Evolutionary conservation across 2,888 invertebrate genomes (phyloP).

Genomic region (Ctenicera cuprea): DNA sequence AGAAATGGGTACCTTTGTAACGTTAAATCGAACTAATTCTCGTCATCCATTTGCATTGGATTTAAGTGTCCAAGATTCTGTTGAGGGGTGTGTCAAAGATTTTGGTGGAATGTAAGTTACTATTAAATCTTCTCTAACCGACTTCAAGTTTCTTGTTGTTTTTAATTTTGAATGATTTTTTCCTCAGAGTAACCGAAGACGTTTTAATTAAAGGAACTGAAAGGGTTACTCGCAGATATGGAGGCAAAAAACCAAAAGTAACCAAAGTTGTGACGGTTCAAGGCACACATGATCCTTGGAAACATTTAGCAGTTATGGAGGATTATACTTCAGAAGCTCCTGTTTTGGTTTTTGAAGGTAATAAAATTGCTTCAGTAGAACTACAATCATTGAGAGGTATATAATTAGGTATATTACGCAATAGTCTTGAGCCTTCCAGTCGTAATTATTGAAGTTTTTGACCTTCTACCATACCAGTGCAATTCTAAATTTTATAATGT

Average conservation of each 20-base stretch:
- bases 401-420: no score
- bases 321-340: constrained; percentile 36
- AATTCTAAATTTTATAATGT: no score
- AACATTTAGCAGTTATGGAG: constrained; percentile 33
- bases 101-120: constrained; percentile 33
- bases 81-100: constrained; percentile 25
- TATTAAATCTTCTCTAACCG: no score
- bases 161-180: no score
- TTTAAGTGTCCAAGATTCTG: constrained; percentile 34
- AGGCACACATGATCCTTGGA: constrained; percentile 43
- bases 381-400: no score
- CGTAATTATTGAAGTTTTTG: no score
- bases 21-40: constrained; percentile 31
- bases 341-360: constrained; percentile 34
- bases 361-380: no score
- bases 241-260: constrained; percentile 35
- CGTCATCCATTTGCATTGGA: constrained; percentile 40
- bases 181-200: constrained; percentile 31
- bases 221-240: constrained; percentile 33
- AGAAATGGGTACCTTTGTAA: constrained; percentile 43
- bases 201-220: constrained; percentile 22
- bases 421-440: no score
- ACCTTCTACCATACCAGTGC: no score
- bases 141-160: no score
- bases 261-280: constrained; percentile 37